Evolutionary conservation across 2,113 vertebrate species (phyloP), one percentile per base, ranked within the genome.

Genomic region (Sapajus apella): DNA sequence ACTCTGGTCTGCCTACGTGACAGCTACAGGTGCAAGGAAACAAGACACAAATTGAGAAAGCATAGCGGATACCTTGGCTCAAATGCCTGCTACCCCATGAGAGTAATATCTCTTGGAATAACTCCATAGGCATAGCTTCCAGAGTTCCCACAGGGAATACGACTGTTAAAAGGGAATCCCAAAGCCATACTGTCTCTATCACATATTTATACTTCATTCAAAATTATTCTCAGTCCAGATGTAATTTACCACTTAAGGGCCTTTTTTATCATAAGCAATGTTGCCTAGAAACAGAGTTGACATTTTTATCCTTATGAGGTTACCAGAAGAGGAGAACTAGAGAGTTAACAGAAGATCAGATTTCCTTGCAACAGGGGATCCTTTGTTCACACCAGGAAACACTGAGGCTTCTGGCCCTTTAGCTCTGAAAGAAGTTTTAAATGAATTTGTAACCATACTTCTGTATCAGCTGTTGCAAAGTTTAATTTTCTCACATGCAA

Each of bases 291-390:
- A 86, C 35, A 81, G 1, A 70, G 70, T 6, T 95, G 83, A 72
- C 23, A 72, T 84, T 92, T 84, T 56, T 90, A 90, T 87, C 45
- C 25, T 95, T 10, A 76, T n/a, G 55, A 97, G 8, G 45, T 91
- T 72, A 95, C 25, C 25, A 81, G 37, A 37, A 73, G 27, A 94
- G 81, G 32, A 47, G 8, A 92, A 58, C 8, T 35, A 92, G 35
- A 85, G 43, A 90, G 18, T 47, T 56, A 84, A 95, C 6, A 45
- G 45, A 91, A 92, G 68, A 16, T 66, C 35, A 90, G 35, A 56
- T 85, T 97, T 45, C 82, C 52, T 58, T 88, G 30, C 32, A 77
- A 13, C 32, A 91, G 56, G 8, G 12, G 27, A 40, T 30, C 43
- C 23, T 89, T 81, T n/a, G 20, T 13, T 92, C n/a, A 91, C 11